These are phyloP conservation scores for Callionymus lyra DNA, from an alignment of 2,113 vertebrate species.

Conservation along the genomic window DNA sequence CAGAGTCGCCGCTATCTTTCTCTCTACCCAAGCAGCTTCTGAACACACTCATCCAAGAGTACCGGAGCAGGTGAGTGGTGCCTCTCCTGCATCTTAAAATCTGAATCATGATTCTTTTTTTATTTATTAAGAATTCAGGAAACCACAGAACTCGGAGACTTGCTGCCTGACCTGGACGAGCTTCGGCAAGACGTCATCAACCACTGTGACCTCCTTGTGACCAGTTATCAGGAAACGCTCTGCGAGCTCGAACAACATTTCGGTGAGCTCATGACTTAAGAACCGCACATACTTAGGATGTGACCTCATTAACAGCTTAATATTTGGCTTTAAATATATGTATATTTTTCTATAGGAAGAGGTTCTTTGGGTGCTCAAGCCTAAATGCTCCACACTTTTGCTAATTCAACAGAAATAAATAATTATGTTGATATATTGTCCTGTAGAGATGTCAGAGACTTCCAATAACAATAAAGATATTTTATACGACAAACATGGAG, in stretches of 20 bases:
- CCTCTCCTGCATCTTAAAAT: background rate
- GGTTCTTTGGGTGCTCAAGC: too few species aligned
- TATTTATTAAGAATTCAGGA: slow-evolving; percentile 25
- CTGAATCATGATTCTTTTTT: too few species aligned
- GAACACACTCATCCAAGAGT: slow-evolving; percentile 24
- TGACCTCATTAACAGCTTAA: too few species aligned
- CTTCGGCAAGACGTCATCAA: slow-evolving; percentile 73
- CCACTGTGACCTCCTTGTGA: slow-evolving; percentile 77
- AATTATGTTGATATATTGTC: too few species aligned
- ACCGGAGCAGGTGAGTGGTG: slow-evolving; percentile 43
- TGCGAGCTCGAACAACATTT: slow-evolving; percentile 70
- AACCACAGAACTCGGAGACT: slow-evolving; percentile 73
- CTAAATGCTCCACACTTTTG: too few species aligned
- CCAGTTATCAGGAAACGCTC: slow-evolving; percentile 73
- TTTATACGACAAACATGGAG: too few species aligned
- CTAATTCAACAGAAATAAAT: too few species aligned
- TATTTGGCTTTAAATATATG: too few species aligned
- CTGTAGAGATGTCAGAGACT: too few species aligned
- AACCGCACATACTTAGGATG: too few species aligned
- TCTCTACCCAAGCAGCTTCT: slow-evolving; percentile 47
- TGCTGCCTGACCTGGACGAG: slow-evolving; percentile 81
- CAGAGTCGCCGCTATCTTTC: slow-evolving; percentile 48
- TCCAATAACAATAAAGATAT: too few species aligned
- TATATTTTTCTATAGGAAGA: too few species aligned
- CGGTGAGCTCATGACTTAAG: slow-evolving; percentile 50